Evolutionary conservation across 2,888 invertebrate genomes (phyloP).

Genomic region (Endotricha flammealis): DNA sequence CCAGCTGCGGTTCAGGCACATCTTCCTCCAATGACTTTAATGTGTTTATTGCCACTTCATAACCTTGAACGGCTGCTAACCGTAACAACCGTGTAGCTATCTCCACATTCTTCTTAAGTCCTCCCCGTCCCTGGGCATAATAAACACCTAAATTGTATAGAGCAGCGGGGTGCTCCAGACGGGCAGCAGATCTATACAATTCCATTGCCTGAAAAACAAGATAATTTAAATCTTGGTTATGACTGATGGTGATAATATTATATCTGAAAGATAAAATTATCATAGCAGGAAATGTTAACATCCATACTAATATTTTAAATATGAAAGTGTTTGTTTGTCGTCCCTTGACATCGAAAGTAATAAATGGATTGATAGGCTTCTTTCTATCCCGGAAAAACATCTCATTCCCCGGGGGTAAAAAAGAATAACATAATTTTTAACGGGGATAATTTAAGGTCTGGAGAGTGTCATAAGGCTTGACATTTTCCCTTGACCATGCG

Average conservation of each 20-base stretch:
- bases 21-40: conserved; percentile 53
- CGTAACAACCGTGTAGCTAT: conserved; percentile 74
- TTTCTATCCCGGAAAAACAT: no score
- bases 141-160: conserved; percentile 84
- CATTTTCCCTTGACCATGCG: no score
- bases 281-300: no score
- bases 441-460: no score
- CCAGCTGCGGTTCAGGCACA: conserved; percentile 30
- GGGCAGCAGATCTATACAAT: conserved; percentile 81
- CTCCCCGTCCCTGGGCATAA: conserved; percentile 81
- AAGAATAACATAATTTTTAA: no score
- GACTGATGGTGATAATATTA: neutral
- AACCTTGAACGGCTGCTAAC: conserved; percentile 78
- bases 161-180: conserved; percentile 80
- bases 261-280: neutral
- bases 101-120: conserved; percentile 65
- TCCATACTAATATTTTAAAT: no score
- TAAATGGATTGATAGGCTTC: no score
- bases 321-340: no score
- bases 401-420: no score
- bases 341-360: no score
- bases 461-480: no score
- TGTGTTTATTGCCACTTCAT: conserved; percentile 76
- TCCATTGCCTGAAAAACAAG: conserved; percentile 77
- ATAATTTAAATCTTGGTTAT: neutral